Evolutionary conservation across 2,113 vertebrate species (phyloP), one percentile per base, ranked within the genome.

Genomic region (Sinosuthora webbiana): DNA sequence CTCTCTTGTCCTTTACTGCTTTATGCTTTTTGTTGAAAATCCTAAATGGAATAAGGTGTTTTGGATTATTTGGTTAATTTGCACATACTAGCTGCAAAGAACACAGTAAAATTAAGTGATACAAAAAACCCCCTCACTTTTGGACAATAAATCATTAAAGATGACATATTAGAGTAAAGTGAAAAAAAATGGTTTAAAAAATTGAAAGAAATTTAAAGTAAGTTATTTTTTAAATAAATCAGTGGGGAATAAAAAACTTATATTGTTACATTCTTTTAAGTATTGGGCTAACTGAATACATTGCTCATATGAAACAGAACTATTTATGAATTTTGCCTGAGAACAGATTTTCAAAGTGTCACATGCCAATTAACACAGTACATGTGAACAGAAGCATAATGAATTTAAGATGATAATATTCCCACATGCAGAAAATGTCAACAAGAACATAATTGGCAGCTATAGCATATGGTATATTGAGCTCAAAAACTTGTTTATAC

Each of bases 391-490:
- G 67, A 94, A 91, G 70, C 59, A 68, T 83, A 96, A 95, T 95
- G 81, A 97, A 93, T 93, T 86, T 85, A 70, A 95, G 68, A 94
- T 17, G 33, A 90, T 95, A 94, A 93, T 91, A 96, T 95, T 95
- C 92, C 71, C 90, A 83, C 74, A 87, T 63, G 68, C 60, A 96
- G 87, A 83, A 97, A 97, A 97, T 96, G 92, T 95, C 95, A 97
- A 94, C 78, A 91, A 89, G 88, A 95, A 95, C 73, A 90, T 96
- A 95, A 95, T 78, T 15, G 25, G 42, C 67, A 91, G 57, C 70
- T 96, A 94, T 91, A 94, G 39, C 94, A 97, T 95, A 95, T 92
- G 94, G 86, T 96, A 95, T 93, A 95, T 71, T 71, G 69, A 94
- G 50, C 47, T 90, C 39, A 84, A 83, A 84, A 90, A 55, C 44